These are phyloP conservation scores for Pseudocheirus occidentalis DNA, from an alignment of 2,797 vertebrate species.

Conservation along the genomic window DNA sequence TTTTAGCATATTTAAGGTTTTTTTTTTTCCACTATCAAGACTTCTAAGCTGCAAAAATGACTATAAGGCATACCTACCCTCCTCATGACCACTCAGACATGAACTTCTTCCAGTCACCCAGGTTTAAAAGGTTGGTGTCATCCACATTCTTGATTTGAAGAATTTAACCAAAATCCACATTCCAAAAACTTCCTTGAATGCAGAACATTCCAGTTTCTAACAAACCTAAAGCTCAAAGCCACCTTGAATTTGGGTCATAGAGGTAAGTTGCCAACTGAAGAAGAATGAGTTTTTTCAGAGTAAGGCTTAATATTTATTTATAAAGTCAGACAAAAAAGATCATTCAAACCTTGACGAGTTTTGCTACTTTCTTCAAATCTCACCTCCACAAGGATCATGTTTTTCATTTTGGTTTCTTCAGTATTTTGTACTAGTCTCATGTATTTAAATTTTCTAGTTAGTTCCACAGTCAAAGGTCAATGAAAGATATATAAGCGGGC, in stretches of 20 bases:
- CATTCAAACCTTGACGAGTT: neutral
- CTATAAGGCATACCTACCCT: neutral
- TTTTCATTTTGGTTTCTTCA: neutral
- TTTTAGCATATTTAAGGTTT: neutral
- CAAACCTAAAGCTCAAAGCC: neutral
- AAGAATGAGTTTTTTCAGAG: slow-evolving; percentile 18
- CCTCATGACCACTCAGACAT: neutral
- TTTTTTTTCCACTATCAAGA: neutral
- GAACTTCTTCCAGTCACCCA: slow-evolving; percentile 30
- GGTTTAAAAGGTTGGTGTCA: neutral
- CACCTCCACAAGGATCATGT: neutral
- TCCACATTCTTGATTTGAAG: slow-evolving; percentile 26
- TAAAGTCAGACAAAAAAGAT: neutral
- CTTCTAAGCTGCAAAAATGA: neutral
- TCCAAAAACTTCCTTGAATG: slow-evolving; percentile 26
- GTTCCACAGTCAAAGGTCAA: neutral
- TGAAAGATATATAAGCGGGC: neutral
- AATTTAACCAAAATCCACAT: neutral
- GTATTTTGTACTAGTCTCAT: neutral
- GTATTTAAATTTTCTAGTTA: neutral
- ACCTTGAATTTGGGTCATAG: slow-evolving; percentile 17
- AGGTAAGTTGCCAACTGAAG: neutral
- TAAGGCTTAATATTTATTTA: neutral
- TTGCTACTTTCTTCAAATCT: neutral
- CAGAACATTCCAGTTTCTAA: slow-evolving; percentile 32